These are phyloP conservation scores for Chirona hameri DNA, from an alignment of 2,888 invertebrate species.

Conservation along the genomic window DNA sequence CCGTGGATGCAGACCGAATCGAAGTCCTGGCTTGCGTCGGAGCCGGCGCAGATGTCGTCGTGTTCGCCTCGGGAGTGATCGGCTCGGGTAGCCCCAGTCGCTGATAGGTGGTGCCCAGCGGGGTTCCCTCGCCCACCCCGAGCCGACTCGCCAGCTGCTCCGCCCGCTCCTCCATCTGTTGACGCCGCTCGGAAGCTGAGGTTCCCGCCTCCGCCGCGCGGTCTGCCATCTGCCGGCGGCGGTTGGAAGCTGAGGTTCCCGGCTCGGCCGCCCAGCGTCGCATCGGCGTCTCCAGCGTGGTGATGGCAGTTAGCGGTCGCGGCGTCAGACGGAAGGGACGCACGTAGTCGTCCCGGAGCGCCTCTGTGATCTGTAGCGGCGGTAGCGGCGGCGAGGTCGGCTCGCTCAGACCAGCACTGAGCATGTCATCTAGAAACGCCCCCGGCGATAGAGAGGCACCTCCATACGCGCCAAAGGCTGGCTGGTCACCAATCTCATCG, in stretches of 20 bases:
- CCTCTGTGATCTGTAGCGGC: neutral
- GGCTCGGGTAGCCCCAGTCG: neutral
- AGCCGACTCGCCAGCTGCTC: constrained; percentile 2
- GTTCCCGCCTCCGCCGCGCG: too few species aligned
- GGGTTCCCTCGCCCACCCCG: neutral
- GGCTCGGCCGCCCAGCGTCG: neutral
- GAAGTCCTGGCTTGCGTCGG: too few species aligned
- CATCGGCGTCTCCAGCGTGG: constrained; percentile 24
- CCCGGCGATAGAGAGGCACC: neutral
- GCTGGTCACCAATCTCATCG: constrained; percentile 27
- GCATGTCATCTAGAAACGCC: neutral
- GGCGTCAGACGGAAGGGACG: constrained; percentile 25
- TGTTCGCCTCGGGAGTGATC: neutral
- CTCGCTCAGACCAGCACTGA: neutral
- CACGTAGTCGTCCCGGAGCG: neutral
- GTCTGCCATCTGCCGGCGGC: constrained; percentile 13
- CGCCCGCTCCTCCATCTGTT: neutral
- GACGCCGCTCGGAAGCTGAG: too few species aligned
- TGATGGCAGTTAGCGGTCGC: neutral
- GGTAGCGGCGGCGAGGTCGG: neutral
- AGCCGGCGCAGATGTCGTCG: too few species aligned
- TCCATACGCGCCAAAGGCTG: neutral
- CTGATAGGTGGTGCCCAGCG: neutral
- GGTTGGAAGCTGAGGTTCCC: neutral
- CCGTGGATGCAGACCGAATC: too few species aligned